Evolutionary conservation across 2,113 vertebrate species (phyloP).

Genomic region (Rhinichthys klamathensis): DNA sequence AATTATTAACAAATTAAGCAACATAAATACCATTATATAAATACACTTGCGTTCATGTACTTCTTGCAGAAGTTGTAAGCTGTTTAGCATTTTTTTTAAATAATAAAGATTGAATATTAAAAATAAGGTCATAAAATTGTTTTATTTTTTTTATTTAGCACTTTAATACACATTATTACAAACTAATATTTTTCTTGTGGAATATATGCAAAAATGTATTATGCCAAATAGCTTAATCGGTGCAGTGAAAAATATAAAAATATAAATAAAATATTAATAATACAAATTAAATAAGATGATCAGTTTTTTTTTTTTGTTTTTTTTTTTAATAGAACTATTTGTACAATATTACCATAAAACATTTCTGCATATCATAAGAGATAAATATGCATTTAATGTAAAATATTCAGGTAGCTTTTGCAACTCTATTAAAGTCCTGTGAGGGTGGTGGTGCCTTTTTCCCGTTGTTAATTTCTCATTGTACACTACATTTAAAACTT

Average conservation of each 20-base stretch:
- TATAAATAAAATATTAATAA: not conserved
- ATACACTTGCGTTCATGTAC: not conserved
- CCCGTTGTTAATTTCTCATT: constrained; percentile 64
- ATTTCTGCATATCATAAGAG: not conserved
- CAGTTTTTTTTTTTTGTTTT: too few species aligned
- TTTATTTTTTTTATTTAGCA: too few species aligned
- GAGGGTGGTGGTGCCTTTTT: constrained; percentile 74
- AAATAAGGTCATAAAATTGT: not conserved
- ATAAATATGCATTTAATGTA: not conserved
- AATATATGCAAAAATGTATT: not conserved
- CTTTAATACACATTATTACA: not conserved
- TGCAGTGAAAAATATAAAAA: not conserved
- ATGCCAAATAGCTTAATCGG: not conserved
- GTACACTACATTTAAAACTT: constrained; percentile 57
- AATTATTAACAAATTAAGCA: not conserved
- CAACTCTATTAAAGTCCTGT: constrained; percentile 78
- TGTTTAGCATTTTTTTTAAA: not conserved
- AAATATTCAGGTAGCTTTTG: constrained; percentile 2
- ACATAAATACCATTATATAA: not conserved
- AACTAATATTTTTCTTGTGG: not conserved
- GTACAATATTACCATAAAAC: not conserved
- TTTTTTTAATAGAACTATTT: too few species aligned
- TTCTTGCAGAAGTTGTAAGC: not conserved
- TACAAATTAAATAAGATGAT: too few species aligned
- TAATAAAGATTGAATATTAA: not conserved